phyloP scores from a whole-genome alignment of 2,113 vertebrate species.

The Stigmatopora nigra region DNA sequence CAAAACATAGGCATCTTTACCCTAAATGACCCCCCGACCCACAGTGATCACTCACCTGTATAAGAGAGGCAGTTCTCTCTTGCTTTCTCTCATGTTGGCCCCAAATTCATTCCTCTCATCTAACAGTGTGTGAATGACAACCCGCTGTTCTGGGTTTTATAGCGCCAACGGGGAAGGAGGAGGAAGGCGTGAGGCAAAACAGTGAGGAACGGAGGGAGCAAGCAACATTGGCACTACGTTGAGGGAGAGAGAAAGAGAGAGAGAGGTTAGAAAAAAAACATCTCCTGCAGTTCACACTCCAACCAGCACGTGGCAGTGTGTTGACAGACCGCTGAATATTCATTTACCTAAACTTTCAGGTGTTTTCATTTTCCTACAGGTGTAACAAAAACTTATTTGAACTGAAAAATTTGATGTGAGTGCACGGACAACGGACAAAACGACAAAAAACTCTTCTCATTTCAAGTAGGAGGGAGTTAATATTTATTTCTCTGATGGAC shows the following conservation, averaged over 20 bases:
- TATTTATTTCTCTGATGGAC: no score
- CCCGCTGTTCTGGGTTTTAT: constrained; percentile 55
- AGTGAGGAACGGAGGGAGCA: no score
- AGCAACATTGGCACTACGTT: constrained; percentile 64
- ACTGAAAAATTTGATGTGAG: no score
- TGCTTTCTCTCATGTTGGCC: background rate
- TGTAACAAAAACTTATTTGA: no score
- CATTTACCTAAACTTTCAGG: background rate
- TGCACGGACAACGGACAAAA: no score
- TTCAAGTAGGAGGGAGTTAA: no score
- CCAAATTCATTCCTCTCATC: constrained; percentile 25
- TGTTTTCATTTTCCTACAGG: no score
- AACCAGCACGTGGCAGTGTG: background rate
- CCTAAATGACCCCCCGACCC: no score
- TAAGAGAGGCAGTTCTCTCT: constrained; percentile 3
- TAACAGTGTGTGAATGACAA: constrained; percentile 46
- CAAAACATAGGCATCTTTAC: background rate
- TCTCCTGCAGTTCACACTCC: background rate
- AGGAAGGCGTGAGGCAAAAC: constrained; percentile 33
- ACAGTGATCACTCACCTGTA: constrained; percentile 38
- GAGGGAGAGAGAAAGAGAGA: constrained; percentile 19
- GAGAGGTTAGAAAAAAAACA: constrained; percentile 9
- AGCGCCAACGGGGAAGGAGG: constrained; percentile 31
- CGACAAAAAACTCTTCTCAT: no score
- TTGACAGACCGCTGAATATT: background rate